Evolutionary conservation across 2,888 invertebrate species (phyloP).

Genomic region (Mesorhabditis spiculigera): DNA sequence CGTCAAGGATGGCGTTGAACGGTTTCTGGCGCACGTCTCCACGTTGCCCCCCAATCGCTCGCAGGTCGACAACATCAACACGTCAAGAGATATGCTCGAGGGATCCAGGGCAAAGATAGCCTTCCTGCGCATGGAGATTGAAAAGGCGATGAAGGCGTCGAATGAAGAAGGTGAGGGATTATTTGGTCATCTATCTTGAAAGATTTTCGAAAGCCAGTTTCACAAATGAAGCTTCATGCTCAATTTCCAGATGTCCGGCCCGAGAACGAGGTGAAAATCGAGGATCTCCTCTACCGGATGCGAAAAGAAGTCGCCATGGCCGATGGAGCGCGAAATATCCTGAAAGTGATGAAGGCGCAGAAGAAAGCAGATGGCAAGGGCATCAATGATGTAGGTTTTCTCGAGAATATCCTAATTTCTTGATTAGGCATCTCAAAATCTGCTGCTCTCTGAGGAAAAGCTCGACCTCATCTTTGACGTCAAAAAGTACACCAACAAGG

Average conservation of each 20-base stretch:
- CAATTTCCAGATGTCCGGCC: conserved; percentile 14
- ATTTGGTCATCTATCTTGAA: too few relatives aligned
- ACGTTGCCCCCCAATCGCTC: not conserved
- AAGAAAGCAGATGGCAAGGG: conserved; percentile 80
- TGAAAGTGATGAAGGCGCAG: conserved; percentile 76
- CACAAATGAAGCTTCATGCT: not conserved
- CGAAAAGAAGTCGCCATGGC: conserved; percentile 93
- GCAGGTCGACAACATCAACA: conserved; percentile 63
- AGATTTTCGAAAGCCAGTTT: not conserved
- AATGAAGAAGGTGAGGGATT: not conserved
- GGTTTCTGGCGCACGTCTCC: conserved; percentile 21
- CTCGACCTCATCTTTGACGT: conserved; percentile 85
- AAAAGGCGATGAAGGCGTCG: conserved; percentile 67
- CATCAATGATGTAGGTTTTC: conserved; percentile 70
- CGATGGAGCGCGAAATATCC: conserved; percentile 96
- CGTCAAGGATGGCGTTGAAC: conserved; percentile 61
- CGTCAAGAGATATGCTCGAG: conserved; percentile 92
- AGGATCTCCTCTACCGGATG: conserved; percentile 87
- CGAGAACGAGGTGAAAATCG: conserved; percentile 63
- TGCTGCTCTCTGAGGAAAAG: conserved; percentile 89
- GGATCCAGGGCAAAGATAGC: conserved; percentile 92
- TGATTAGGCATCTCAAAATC: conserved; percentile 80
- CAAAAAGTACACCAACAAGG: conserved; percentile 71
- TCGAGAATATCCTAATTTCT: not conserved
- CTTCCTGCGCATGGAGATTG: conserved; percentile 89